These are phyloP conservation scores for Zoanthus sociatus DNA, from an alignment of 92 coral and sea anemone species.

Conservation along the genomic window DNA sequence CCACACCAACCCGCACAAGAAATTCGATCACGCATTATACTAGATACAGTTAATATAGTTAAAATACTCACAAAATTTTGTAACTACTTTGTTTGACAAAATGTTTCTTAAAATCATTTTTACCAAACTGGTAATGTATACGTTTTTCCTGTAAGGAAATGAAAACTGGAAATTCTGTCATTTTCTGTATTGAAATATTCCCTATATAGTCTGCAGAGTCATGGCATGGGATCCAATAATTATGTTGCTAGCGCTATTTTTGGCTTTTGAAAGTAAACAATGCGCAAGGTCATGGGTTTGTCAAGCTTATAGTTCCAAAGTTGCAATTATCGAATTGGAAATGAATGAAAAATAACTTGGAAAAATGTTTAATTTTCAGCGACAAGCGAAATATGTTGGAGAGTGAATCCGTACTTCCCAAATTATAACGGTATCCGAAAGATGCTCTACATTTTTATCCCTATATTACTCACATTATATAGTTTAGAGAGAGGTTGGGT, in stretches of 20 bases:
- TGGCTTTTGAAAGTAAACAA: too few relatives aligned
- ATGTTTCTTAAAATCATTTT: not conserved
- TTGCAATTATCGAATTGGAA: too few relatives aligned
- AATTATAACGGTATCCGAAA: too few relatives aligned
- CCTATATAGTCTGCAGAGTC: not conserved
- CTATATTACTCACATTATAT: not conserved
- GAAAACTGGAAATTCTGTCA: not conserved
- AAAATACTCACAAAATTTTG: not conserved
- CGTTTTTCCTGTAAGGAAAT: not conserved
- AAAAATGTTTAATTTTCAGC: not conserved
- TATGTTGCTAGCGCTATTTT: too few relatives aligned
- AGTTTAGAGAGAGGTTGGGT: not conserved
- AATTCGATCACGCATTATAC: not conserved
- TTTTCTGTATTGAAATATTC: not conserved
- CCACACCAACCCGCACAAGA: not conserved
- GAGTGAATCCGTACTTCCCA: not conserved
- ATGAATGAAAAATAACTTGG: too few relatives aligned
- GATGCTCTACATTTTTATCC: not conserved
- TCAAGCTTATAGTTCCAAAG: too few relatives aligned
- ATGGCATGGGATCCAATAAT: not conserved
- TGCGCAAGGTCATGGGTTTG: too few relatives aligned
- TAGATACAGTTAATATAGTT: not conserved
- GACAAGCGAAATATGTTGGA: not conserved
- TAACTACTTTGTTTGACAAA: not conserved
- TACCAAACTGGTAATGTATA: not conserved